These are phyloP conservation scores for Clarias pachynema DNA, from an alignment of 2,797 vertebrate species.

Conservation along the genomic window DNA sequence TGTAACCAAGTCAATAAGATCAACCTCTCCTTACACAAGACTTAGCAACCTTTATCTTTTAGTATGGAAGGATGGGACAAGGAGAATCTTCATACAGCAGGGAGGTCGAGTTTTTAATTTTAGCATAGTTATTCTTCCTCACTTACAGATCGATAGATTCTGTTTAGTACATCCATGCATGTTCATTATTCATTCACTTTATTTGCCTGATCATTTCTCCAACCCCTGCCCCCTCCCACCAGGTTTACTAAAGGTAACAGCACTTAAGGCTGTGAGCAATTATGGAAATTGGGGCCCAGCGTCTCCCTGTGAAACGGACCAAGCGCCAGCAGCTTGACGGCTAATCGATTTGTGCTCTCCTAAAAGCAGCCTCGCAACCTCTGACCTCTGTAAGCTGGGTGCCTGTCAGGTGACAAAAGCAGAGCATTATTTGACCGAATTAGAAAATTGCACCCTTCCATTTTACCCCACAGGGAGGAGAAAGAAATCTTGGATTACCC, in stretches of 20 bases:
- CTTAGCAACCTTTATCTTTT: conserved; percentile 22
- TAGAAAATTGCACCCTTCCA: conserved; percentile 66
- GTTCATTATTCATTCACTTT: conserved; percentile 58
- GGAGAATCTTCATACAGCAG: conserved; percentile 81
- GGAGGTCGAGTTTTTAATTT: conserved; percentile 79
- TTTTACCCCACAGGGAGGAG: conserved; percentile 79
- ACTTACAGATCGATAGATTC: conserved; percentile 86
- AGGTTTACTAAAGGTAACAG: conserved; percentile 64
- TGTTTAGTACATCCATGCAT: conserved; percentile 66
- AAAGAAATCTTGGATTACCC: conserved; percentile 61
- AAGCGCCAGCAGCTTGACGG: conserved; percentile 70
- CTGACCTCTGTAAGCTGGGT: conserved; percentile 75
- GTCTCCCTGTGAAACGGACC: conserved; percentile 81
- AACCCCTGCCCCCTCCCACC: conserved; percentile 63
- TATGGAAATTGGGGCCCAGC: conserved; percentile 82
- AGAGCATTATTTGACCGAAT: conserved; percentile 66
- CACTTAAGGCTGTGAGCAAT: conserved; percentile 83
- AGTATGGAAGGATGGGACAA: conserved; percentile 8
- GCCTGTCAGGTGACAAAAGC: conserved; percentile 79
- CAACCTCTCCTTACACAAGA: not conserved
- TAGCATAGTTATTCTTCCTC: conserved; percentile 85
- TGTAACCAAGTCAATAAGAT: not conserved
- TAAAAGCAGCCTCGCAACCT: conserved; percentile 69
- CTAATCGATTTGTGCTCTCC: conserved; percentile 80
- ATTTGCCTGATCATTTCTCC: conserved; percentile 51